These are phyloP conservation scores for Polyommatus icarus DNA, from an alignment of 2,888 invertebrate species.

Conservation along the genomic window DNA sequence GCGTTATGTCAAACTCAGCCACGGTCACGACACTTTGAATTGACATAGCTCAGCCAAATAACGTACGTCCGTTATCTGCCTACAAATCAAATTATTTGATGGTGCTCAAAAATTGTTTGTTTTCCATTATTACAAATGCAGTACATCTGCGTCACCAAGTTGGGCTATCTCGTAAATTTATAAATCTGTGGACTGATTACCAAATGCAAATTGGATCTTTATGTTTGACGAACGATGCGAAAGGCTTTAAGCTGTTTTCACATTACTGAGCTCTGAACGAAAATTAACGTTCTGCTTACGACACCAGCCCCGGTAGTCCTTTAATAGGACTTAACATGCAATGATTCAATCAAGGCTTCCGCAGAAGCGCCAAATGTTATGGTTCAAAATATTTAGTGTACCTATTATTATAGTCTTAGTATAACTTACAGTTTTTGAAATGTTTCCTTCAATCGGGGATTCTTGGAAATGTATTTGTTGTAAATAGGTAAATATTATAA, in stretches of 20 bases:
- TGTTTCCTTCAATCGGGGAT: too few relatives aligned
- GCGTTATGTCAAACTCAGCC: too few relatives aligned
- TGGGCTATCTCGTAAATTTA: neutral
- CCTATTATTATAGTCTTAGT: too few relatives aligned
- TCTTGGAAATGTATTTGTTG: too few relatives aligned
- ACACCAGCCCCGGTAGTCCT: slow-evolving; percentile 56
- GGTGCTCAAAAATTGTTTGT: too few relatives aligned
- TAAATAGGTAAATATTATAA: too few relatives aligned
- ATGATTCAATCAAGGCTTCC: slow-evolving; percentile 60
- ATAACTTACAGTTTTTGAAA: too few relatives aligned
- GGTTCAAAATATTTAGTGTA: neutral
- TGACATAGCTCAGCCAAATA: too few relatives aligned
- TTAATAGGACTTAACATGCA: slow-evolving; percentile 68
- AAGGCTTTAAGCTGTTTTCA: slow-evolving; percentile 52
- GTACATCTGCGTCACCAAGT: neutral
- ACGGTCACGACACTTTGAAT: too few relatives aligned
- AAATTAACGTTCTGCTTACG: slow-evolving; percentile 65
- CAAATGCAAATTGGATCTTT: slow-evolving; percentile 6
- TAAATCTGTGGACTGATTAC: slow-evolving; percentile 14
- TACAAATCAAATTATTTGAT: too few relatives aligned
- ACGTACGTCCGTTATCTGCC: too few relatives aligned
- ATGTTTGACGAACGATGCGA: slow-evolving; percentile 45
- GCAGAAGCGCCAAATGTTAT: neutral
- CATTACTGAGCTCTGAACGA: slow-evolving; percentile 53
- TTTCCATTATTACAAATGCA: too few relatives aligned